Evolutionary conservation across 2,888 invertebrate genomes (phyloP), one percentile per base, ranked within the genome.

Genomic region (Alloplasta piceator): DNA sequence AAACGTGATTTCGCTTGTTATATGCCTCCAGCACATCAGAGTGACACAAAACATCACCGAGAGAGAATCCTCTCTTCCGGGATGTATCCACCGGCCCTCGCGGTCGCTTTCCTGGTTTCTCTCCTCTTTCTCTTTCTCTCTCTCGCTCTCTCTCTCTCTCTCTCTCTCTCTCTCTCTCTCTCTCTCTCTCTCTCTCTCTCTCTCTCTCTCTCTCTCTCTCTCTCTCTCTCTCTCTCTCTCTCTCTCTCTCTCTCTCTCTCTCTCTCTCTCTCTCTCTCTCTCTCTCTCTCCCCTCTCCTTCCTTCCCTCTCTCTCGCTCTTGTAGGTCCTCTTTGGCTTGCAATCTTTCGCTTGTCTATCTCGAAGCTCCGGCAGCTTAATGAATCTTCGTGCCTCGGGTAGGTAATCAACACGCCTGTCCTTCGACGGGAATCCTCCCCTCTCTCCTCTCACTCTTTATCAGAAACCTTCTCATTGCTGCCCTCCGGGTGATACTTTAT

Each of bases 311-410:
- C 26, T 26, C 26, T 26, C 3, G 26, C 26, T 26, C 26, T 26
- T 26, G 26, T 26, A 3, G 26, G 26, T 26, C 26, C 26, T 26
- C 26, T 26, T 26, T 26, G 26, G 26, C 66, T 66, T 52, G 46
- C 63, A 52, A 50, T 50, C 56, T 7, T 61, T 60, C 58, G 48
- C 70, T 39, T 52, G 68, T 70, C 66, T 12, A 74, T 76, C 74
- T 26, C 26, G 26, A 26, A 26, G 61, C 60, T 64, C 66, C 73
- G 52, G 73, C 73, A 77, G 83, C 82, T 84, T 84, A 83, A 84
- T 83, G 84, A 84, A 84, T 82, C 83, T 80, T 75, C 81, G 79
- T 79, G 78, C 78, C 78, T 70, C 55, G 76, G 80, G 72, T 82
- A 67, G 80, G 82, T 83, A 83, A 84, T 84, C 84, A 84, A 83